Evolutionary conservation across 2,113 vertebrate species (phyloP), one percentile per base, ranked within the genome.

Genomic region (Onychostruthus taczanowskii): DNA sequence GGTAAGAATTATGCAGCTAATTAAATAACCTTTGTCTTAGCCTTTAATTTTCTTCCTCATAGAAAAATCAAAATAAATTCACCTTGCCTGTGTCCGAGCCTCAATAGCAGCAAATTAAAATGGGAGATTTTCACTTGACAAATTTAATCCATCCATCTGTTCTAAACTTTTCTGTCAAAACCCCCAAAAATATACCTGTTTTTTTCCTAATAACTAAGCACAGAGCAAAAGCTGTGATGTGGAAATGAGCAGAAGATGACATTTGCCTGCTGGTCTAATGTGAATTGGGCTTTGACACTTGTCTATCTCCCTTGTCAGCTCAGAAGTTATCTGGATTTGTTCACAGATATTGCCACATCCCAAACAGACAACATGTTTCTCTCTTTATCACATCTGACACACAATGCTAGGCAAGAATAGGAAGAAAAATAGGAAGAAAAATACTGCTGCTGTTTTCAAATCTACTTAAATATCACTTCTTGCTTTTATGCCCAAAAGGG

Each of bases 271-370:
- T 87, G 84, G 76, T 84, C 64, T 73, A 61, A 93, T 19, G 73
- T 37, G 37, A 70, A 56, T 92, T 62, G 64, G 47, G 64, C 46
- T 97, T 94, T 92, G 93, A 96, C 93, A 94, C 88, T 96, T 92
- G 95, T 89, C 96, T 89, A 3, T 97, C 95, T 92, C 33, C 62
- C 66, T 68, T 87, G 90, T 84, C 90, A 94, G 90, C 77, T 82
- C 61, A 5, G 69, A 93, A 96, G 41, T 80, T 81, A 92, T 84
- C 86, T 68, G 92, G 41, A 81, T 94, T 92, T 84, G 26, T 76
- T 95, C 83, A 92, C 56, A 96, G 83, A 56, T 84, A 75, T 24
- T 75, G 73, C 83, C 72, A 79, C 50, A 31, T 59, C 76, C 62
- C 74, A 89, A 92, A 49, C 49, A 93, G 79, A 64, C 30, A 90